Evolutionary conservation across 2,797 vertebrate genomes (phyloP).

Genomic region (Darevskia nairensis): DNA sequence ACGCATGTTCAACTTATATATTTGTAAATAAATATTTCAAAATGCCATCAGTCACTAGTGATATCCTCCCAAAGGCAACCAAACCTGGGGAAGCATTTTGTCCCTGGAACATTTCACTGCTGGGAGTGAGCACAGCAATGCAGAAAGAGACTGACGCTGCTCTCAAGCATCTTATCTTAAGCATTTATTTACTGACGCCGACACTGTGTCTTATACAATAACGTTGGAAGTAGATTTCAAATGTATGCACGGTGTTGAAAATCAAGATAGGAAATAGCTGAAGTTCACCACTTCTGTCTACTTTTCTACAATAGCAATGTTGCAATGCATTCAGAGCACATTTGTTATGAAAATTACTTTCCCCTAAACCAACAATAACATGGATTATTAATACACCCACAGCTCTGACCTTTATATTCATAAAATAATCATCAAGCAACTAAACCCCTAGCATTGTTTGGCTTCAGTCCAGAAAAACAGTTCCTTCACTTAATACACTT

Average conservation of each 20-base stretch:
- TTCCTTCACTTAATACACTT: slow-evolving; percentile 27
- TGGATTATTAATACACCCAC: slow-evolving; percentile 7
- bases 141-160: not conserved
- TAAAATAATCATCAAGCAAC: slow-evolving; percentile 22
- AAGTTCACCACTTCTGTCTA: not conserved
- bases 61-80: not conserved
- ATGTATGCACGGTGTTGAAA: not conserved
- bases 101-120: not conserved
- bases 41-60: not conserved
- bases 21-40: not conserved
- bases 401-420: not conserved
- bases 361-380: not conserved
- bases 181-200: not conserved
- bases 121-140: not conserved
- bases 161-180: not conserved
- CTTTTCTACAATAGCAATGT: not conserved
- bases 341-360: slow-evolving; percentile 13
- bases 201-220: not conserved
- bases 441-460: not conserved
- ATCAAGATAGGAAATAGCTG: not conserved
- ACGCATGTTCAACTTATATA: not conserved
- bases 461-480: slow-evolving; percentile 5
- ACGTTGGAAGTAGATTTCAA: not conserved
- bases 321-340: slow-evolving; percentile 18
- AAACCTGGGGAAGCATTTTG: not conserved